phyloP scores from a whole-genome alignment of 1,140 invertebrate species.

The Wiebesia pumilae region DNA sequence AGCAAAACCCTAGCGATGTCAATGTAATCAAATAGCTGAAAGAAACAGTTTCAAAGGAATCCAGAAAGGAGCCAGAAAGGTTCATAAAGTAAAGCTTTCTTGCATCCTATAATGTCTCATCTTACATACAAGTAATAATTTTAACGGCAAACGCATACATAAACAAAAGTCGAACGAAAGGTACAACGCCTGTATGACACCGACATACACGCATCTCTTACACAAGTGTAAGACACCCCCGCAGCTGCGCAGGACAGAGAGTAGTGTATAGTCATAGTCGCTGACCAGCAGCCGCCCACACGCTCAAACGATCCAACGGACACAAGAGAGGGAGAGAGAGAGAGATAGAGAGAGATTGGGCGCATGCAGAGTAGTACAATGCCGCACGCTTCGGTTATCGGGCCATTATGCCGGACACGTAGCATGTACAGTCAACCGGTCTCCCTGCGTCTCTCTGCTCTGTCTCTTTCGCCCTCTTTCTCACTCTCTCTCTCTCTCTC shows the following conservation, averaged over 20 bases:
- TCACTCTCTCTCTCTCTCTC: background rate
- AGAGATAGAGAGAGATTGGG: background rate
- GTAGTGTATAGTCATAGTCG: slow-evolving; percentile 19
- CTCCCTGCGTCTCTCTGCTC: slow-evolving; percentile 21
- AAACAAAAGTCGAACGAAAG: slow-evolving; percentile 13
- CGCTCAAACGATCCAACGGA: slow-evolving; percentile 52
- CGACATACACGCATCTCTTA: background rate
- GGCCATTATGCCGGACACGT: slow-evolving; percentile 57
- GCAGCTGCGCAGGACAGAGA: slow-evolving; percentile 46
- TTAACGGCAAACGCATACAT: background rate
- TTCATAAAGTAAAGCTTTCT: background rate
- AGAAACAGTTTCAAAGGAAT: no score
- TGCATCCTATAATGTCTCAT: background rate
- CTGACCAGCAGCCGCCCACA: slow-evolving; percentile 64
- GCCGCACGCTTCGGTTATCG: slow-evolving; percentile 45
- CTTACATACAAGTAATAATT: slow-evolving; percentile 14
- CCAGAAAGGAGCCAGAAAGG: background rate
- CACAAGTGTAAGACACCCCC: slow-evolving; percentile 39
- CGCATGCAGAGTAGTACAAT: slow-evolving; percentile 46
- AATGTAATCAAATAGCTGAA: no score
- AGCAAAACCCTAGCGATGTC: no score
- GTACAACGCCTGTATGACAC: slow-evolving; percentile 1
- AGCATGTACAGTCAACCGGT: background rate
- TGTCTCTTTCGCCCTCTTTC: background rate
- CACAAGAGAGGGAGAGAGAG: slow-evolving; percentile 14